Conservation (phyloP, 2,888 invertebrate genomes). For the Caenorhabditis doughertyi region DNA sequence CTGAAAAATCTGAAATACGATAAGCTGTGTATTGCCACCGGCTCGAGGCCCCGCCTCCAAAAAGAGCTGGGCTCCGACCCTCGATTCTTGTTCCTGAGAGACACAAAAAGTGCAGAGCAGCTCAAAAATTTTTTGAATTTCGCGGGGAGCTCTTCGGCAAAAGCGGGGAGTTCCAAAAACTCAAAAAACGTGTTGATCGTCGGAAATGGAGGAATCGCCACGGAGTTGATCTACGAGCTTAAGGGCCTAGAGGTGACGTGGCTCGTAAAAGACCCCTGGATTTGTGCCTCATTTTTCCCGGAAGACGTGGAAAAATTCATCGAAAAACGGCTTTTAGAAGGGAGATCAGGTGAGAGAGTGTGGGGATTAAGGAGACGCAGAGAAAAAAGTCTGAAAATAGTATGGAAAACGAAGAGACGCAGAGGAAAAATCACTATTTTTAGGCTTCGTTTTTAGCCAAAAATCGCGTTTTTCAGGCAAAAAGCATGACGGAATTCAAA, state of each 20-base stretch:
- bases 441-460: too few species aligned
- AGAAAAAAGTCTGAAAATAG: background rate
- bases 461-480: too few species aligned
- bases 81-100: slow-evolving; percentile 34
- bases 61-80: slow-evolving; percentile 2
- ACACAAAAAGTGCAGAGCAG: slow-evolving; percentile 45
- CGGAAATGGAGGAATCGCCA: slow-evolving; percentile 99
- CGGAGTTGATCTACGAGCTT: slow-evolving; percentile 94
- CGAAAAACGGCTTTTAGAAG: slow-evolving; percentile 41
- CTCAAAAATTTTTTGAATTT: slow-evolving; percentile 85
- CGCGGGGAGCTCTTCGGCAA: too few species aligned
- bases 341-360: slow-evolving; percentile 13
- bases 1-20: slow-evolving; percentile 86
- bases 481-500: slow-evolving; percentile 82
- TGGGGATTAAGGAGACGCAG: background rate
- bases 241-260: slow-evolving; percentile 91
- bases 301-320: slow-evolving; percentile 96
- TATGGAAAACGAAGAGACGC: too few species aligned
- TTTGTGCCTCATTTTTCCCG: slow-evolving; percentile 95
- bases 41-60: slow-evolving; percentile 89
- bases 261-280: slow-evolving; percentile 94
- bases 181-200: slow-evolving; percentile 90
- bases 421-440: too few species aligned
- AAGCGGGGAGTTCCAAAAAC: too few species aligned
- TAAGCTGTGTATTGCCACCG: slow-evolving; percentile 93